Conservation (phyloP, 1,140 invertebrate species). For the Colletes gigas region DNA sequence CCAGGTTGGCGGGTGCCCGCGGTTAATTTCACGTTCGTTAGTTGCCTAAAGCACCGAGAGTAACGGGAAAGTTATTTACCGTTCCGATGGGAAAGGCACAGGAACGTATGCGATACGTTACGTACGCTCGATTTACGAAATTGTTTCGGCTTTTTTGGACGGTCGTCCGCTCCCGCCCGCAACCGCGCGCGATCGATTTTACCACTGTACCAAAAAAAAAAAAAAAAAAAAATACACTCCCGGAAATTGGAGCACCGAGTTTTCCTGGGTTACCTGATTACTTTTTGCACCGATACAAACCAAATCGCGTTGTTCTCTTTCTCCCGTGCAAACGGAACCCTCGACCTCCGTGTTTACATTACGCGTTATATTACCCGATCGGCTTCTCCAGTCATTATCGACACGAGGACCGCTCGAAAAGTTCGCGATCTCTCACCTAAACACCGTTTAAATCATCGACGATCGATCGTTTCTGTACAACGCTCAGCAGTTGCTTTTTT, state of each 20-base stretch:
- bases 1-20: constrained; percentile 21
- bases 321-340: neutral
- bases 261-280: neutral
- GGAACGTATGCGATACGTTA: constrained; percentile 34
- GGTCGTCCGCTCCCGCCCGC: no score
- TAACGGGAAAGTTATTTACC: constrained; percentile 40
- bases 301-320: neutral
- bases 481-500: no score
- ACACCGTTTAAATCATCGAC: no score
- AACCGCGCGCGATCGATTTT: neutral
- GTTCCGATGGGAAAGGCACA: constrained; percentile 5
- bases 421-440: no score
- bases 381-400: neutral
- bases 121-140: constrained; percentile 36
- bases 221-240: neutral
- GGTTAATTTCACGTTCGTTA: constrained; percentile 51
- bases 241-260: neutral
- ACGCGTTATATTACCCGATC: neutral
- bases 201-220: neutral
- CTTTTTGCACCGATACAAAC: neutral
- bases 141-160: constrained; percentile 32
- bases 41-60: constrained; percentile 36
- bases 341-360: neutral
- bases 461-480: no score
- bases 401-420: no score